Evolutionary conservation across 2,888 invertebrate genomes (phyloP).

Genomic region (Epinotia ramella): DNA sequence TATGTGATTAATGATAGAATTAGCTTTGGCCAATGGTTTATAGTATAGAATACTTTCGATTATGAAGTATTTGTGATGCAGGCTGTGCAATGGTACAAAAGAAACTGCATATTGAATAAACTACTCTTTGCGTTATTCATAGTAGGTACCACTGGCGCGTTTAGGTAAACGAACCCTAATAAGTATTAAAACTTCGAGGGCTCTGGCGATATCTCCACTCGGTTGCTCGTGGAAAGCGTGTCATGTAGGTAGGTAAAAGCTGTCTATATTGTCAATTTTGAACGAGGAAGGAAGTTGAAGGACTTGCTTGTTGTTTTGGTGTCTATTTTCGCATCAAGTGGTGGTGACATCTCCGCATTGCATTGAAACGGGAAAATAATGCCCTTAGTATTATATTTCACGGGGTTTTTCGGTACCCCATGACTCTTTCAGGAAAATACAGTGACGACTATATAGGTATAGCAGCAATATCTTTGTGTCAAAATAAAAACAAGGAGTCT

Average conservation of each 20-base stretch:
- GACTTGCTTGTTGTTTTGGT: constrained; percentile 34
- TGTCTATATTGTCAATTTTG: constrained; percentile 37
- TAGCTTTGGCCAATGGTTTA: no score
- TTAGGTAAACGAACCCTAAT: constrained; percentile 19
- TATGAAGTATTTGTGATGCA: no score
- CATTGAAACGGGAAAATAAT: not conserved
- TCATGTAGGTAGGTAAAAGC: constrained; percentile 50
- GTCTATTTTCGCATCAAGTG: constrained; percentile 32
- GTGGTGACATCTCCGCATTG: constrained; percentile 33
- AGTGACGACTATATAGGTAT: not conserved
- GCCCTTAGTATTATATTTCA: not conserved
- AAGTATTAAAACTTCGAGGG: constrained; percentile 47
- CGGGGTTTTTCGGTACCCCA: not conserved
- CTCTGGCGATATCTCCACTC: constrained; percentile 74
- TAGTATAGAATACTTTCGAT: no score
- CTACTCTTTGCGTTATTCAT: not conserved
- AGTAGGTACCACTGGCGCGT: not conserved
- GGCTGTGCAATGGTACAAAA: no score
- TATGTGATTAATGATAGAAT: no score
- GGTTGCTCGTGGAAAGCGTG: constrained; percentile 56
- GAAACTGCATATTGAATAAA: no score
- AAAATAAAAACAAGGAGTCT: not conserved
- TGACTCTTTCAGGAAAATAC: not conserved
- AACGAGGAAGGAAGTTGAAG: constrained; percentile 42
- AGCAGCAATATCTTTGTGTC: not conserved